Evolutionary conservation across 1,140 invertebrate genomes (phyloP).

Genomic region (Brachionus plicatilis): DNA sequence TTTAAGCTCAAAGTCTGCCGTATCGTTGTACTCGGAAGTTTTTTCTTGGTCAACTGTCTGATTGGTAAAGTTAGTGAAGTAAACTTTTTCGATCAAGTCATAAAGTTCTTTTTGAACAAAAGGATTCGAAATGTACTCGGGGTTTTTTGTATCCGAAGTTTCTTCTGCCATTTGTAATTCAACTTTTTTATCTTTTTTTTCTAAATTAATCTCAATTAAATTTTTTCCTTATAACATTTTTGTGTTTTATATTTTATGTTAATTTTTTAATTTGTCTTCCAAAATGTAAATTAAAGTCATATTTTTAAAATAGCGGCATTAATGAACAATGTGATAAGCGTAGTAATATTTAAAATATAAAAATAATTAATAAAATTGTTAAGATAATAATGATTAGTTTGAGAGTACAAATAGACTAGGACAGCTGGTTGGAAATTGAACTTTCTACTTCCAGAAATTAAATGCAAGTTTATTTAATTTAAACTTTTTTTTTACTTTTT

Average conservation of each 20-base stretch:
- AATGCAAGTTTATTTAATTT: no score
- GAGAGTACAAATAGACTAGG: no score
- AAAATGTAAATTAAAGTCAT: no score
- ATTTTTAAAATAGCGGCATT: no score
- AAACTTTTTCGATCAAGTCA: constrained; percentile 21
- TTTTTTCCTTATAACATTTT: not conserved
- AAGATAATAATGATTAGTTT: no score
- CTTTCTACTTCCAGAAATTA: no score
- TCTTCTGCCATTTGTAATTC: not conserved
- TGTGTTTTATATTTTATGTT: not conserved
- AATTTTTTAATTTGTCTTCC: not conserved
- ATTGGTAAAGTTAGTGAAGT: not conserved
- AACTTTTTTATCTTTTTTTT: not conserved
- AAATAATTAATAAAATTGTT: no score
- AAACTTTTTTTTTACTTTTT: no score
- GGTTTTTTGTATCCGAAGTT: not conserved
- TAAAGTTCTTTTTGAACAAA: constrained; percentile 33
- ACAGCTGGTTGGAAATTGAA: no score
- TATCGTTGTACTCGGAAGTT: not conserved
- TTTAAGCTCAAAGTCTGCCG: constrained; percentile 1
- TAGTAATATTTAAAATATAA: no score
- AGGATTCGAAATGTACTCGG: constrained; percentile 1
- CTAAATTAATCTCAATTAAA: not conserved
- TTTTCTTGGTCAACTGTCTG: not conserved
- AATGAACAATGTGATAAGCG: no score